Conservation (phyloP, 2,113 vertebrate species). For the Rhinolophus sinicus region DNA sequence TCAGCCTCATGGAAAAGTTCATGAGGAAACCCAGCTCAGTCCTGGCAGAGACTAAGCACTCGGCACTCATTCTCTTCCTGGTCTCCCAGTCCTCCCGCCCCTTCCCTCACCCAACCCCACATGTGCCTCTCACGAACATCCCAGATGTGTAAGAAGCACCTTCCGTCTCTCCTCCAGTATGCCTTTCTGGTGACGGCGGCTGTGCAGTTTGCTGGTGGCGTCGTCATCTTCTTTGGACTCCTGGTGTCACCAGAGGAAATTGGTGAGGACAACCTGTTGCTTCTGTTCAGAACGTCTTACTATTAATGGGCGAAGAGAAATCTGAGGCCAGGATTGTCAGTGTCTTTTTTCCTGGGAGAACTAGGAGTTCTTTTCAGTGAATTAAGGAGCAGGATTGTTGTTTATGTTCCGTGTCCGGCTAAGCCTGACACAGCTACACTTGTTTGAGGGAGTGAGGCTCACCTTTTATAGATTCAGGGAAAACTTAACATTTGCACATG, state of each 20-base stretch:
- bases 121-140: fast-evolving
- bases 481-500: background rate
- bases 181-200: constrained; percentile 97
- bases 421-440: fast-evolving
- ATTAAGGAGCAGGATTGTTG: background rate
- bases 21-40: background rate
- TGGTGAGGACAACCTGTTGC: constrained; percentile 87
- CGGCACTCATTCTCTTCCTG: background rate
- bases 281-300: background rate
- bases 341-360: background rate
- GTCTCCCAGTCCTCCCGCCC: fast-evolving
- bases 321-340: background rate
- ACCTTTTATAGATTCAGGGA: background rate
- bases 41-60: background rate
- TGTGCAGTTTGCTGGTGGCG: constrained; percentile 96
- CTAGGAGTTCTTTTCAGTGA: background rate
- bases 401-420: background rate
- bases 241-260: constrained; percentile 96
- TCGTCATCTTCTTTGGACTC: constrained; percentile 97
- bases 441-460: background rate
- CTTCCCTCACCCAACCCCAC: background rate
- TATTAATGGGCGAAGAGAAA: background rate
- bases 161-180: constrained; percentile 86
- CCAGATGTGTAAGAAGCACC: background rate
- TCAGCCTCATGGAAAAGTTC: background rate